These are phyloP conservation scores for Siphamia tubifer DNA, from an alignment of 2,113 vertebrate genomes.

Conservation along the genomic window DNA sequence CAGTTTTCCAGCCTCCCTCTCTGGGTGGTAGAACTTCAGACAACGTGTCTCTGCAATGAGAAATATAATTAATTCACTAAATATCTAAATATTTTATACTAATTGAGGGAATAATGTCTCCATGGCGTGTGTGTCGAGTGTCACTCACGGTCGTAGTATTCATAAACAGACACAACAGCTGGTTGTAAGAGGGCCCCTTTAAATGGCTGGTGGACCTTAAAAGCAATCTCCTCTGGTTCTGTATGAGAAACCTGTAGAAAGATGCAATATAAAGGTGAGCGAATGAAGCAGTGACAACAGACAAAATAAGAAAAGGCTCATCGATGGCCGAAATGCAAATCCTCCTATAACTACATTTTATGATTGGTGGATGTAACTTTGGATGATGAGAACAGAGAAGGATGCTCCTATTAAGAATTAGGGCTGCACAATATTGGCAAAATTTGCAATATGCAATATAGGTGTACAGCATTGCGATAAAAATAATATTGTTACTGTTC, in stretches of 20 bases:
- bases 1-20: conserved; percentile 60
- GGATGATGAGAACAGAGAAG: too few relatives aligned
- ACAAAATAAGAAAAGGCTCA: neutral
- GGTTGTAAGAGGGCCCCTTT: conserved; percentile 82
- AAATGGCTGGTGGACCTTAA: conserved; percentile 76
- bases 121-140: too few relatives aligned
- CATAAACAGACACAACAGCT: conserved; percentile 82
- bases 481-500: too few relatives aligned
- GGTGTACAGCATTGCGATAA: too few relatives aligned
- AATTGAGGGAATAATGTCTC: too few relatives aligned
- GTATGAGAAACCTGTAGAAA: conserved; percentile 67
- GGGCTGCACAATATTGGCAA: too few relatives aligned
- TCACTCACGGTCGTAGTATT: conserved; percentile 78
- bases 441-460: too few relatives aligned
- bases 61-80: neutral
- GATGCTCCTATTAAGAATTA: too few relatives aligned
- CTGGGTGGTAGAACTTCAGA: conserved; percentile 79
- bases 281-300: neutral
- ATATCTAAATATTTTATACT: neutral
- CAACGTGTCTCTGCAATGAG: conserved; percentile 68
- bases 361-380: too few relatives aligned
- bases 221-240: conserved; percentile 60
- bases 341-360: too few relatives aligned
- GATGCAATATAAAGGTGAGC: neutral
- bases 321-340: too few relatives aligned